Base-by-base conservation (phyloP, 1,140 invertebrate species). In the Augochlora pura region DNA sequence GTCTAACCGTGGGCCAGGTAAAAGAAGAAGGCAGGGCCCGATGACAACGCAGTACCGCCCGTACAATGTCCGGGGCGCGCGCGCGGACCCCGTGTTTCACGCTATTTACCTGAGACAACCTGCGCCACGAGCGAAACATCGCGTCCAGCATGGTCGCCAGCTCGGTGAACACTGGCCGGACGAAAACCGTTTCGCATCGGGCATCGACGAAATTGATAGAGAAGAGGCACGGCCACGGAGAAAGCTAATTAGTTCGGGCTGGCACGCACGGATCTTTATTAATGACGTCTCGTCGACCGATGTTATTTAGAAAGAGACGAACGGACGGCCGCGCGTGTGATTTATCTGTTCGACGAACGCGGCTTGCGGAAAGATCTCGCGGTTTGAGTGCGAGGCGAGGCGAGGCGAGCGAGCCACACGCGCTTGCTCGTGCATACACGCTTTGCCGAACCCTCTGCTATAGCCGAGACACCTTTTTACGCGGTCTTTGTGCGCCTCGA, bases 191-290 rank as follows among this genome's bases (percentile, higher is more conserved):
- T 77, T 71, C 67, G 39, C 1, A 46, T 42, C 27, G 5, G 5
- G 32, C 32, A 32, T 32, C 32, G 32, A 32, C 32, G 42, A 57
- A 69, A 78, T 78, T 54, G 42, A 64, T 72, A 46, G 23, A 14
- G 52, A 49, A 21, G 52, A 49, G 14, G 21, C 21, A 0, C 1
- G 8, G 6, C 18, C 5, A 7, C 16, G 21, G 76, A 65, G 68
- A 78, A 78, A 78, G 76, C 49, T 72, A 78, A 78, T 78, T 78
- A 78, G 68, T 65, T 46, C 60, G 46, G 54, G 69, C 27, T 57
- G 76, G 76, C 60, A 18, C 38, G 68, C 14, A 6, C 25, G 49
- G 23, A 78, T 72, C 49, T 72, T 78, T 64, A 59, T 78, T 78
- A 78, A 78, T 46, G 10, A 54, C 39, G 68, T 71, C 63, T 71